These are phyloP conservation scores for Xenopus borealis DNA, from an alignment of 2,113 vertebrate species.

Conservation along the genomic window DNA sequence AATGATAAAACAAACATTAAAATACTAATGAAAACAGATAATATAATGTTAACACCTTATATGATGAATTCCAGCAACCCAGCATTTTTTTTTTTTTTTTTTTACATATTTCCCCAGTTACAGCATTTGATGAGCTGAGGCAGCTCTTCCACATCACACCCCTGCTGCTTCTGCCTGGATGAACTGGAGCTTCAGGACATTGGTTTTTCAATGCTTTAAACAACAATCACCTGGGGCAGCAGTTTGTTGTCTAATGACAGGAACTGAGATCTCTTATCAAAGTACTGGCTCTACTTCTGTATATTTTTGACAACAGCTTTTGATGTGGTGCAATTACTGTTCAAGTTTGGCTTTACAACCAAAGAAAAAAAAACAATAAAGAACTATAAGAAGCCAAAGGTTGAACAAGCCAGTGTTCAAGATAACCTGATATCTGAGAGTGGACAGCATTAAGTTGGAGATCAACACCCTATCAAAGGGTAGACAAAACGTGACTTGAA, in stretches of 20 bases:
- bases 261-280: conserved; percentile 19
- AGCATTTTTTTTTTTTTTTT: conserved; percentile 19
- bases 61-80: conserved; percentile 30
- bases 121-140: conserved; percentile 18
- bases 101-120: conserved; percentile 23
- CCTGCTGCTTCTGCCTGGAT: conserved; percentile 27
- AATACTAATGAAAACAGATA: conserved; percentile 14
- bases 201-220: conserved; percentile 15
- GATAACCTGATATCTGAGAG: too few relatives aligned
- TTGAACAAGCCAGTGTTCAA: too few relatives aligned
- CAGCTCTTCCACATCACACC: conserved; percentile 12
- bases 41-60: conserved; percentile 22
- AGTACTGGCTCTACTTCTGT: neutral
- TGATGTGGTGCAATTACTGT: neutral
- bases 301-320: conserved; percentile 16
- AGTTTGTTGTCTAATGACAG: conserved; percentile 17
- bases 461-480: too few relatives aligned
- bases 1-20: conserved; percentile 12
- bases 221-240: conserved; percentile 24
- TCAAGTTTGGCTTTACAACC: neutral
- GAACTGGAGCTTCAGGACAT: conserved; percentile 28
- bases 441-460: too few relatives aligned
- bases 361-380: too few relatives aligned
- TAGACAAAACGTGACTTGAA: too few relatives aligned
- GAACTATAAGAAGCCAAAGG: too few relatives aligned